phyloP scores from a whole-genome alignment of 2,113 vertebrate species.

The Ceuthmochares aereus region DNA sequence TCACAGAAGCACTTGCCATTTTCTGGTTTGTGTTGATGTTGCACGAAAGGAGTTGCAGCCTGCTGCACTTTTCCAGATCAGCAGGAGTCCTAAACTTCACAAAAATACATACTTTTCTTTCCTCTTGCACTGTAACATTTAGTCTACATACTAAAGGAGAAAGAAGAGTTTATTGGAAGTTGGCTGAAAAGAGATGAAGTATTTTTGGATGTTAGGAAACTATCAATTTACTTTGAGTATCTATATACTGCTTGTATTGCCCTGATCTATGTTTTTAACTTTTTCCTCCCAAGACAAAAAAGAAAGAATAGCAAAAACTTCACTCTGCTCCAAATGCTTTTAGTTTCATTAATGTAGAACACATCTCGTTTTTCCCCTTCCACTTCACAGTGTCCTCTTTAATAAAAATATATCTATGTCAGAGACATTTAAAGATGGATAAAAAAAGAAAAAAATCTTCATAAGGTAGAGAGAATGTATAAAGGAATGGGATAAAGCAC shows the following conservation, averaged over 20 bases:
- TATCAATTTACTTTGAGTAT: neutral
- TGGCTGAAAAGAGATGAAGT: neutral
- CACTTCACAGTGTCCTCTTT: neutral
- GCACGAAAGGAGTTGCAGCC: neutral
- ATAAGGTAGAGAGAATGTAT: neutral
- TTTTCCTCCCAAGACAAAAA: neutral
- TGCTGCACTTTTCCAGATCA: neutral
- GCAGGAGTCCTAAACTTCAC: neutral
- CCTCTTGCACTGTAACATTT: neutral
- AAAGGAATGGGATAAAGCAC: neutral
- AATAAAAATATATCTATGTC: neutral
- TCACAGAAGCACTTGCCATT: neutral
- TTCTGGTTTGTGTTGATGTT: neutral
- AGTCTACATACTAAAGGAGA: neutral
- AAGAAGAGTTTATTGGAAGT: neutral
- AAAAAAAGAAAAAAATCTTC: neutral
- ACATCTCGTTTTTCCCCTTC: neutral
- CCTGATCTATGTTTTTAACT: neutral
- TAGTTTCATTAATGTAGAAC: neutral
- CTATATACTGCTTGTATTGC: neutral
- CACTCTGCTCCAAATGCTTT: neutral
- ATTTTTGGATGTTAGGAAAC: neutral
- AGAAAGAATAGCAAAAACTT: neutral
- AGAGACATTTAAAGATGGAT: neutral
- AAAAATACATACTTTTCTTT: neutral